Evolutionary conservation across 1,140 invertebrate genomes (phyloP).

Genomic region (Drepana arcuata): DNA sequence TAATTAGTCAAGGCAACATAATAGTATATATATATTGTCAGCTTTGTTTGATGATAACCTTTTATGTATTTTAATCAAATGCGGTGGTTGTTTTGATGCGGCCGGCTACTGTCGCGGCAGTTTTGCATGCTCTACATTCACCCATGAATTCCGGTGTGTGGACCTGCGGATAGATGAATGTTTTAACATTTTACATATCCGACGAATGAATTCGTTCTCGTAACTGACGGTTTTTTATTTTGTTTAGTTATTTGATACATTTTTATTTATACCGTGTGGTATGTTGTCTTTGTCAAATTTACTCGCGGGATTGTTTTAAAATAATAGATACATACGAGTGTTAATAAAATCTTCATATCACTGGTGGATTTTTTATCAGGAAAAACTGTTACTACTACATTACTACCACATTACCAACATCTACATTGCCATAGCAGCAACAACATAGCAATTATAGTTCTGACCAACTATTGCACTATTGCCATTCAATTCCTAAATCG

Average conservation of each 20-base stretch:
- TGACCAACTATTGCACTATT: too few species aligned
- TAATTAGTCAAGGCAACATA: too few species aligned
- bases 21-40: constrained; percentile 12
- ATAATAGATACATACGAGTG: constrained; percentile 21
- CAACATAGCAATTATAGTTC: too few species aligned
- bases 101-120: constrained; percentile 53
- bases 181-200: constrained; percentile 70
- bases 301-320: constrained; percentile 24
- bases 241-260: constrained; percentile 56
- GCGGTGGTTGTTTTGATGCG: constrained; percentile 59
- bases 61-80: constrained; percentile 71
- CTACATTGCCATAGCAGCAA: too few species aligned
- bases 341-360: constrained; percentile 5
- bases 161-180: constrained; percentile 62
- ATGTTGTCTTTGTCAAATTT: constrained; percentile 31
- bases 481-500: too few species aligned
- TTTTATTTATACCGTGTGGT: constrained; percentile 40
- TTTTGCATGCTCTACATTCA: constrained; percentile 58
- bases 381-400: neutral
- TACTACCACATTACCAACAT: too few species aligned
- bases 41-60: constrained; percentile 26
- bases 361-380: constrained; percentile 4
- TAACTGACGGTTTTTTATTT: constrained; percentile 52
- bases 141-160: constrained; percentile 61
- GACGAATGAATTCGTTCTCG: constrained; percentile 64